Base-by-base conservation (phyloP, 1,140 invertebrate species). In the Calliopsis andreniformis region DNA sequence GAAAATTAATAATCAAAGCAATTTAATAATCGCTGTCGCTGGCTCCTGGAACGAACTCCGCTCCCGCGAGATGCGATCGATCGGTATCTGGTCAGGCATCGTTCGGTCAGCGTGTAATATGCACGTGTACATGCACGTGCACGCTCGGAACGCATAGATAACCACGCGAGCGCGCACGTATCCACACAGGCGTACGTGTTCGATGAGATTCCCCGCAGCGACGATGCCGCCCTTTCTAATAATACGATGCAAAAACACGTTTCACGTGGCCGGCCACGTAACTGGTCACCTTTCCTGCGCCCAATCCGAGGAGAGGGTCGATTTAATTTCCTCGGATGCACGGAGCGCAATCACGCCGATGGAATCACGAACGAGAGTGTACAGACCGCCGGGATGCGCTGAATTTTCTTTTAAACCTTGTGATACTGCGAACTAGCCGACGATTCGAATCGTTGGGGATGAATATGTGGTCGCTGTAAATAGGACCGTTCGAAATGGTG, bases 21-120 rank as follows among this genome's bases (percentile, higher is more conserved):
- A 81, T 81, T 81, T 81, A 81, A 81, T 81, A 82, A 82, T 79
- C 59, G 64, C 39, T 58, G 25, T 35, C 25, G 59, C 30, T 42
- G 45, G 55, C 69, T 58, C 64, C 47, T 25, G 61, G 49, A 30
- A 73, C 49, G 75, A 73, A 66, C 53, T 30, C 59, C 59, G 49
- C 59, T 76, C 62, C 63, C 78, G 14, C 30, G 59, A 55, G 78
- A 76, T 66, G 51, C 66, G 71, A 84, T 83, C 82, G 70, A 78
- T 84, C 76, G 77, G 16, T 45, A 68, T 68, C 66, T 64, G 63
- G 45, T 53, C 35, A n/a, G 51, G 58, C 49, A 42, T 79, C 18
- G 28, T 43, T 43, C 39, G 59, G 6, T 18, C 18, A 62, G 51
- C 56, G 8, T 61, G 58, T 23, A 47, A 45, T 30, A n/a, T n/a